Base-by-base conservation (phyloP, 2,888 invertebrate species). In the Rotaria socialis region DNA sequence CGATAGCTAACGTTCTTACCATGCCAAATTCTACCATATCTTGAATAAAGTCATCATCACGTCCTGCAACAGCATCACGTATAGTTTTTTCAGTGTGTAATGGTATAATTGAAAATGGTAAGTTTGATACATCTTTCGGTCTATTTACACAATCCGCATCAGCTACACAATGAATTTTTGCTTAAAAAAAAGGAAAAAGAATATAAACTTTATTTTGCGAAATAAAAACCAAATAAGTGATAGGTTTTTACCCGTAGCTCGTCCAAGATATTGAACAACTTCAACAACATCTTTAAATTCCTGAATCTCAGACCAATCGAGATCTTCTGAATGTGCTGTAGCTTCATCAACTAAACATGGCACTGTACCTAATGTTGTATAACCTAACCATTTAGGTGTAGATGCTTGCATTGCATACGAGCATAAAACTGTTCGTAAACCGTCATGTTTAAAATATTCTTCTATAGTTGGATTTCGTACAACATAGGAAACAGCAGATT, bases 321-420 rank as follows among this genome's bases (percentile, higher is more conserved):
- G 16, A 47, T 80, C 80, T 80, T 43, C 80, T 47, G 47, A 43
- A 80, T 80, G 47, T n/a, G 80, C 80, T 47, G 22, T 47, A 47
- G 47, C 47, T 3, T 22, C 80, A 80, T 80, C 80, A 47, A 80
- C 47, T 4, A 80, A 5, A 80, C 47, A 80, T 14, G 80, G 80
- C 2, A 47, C 47, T 47, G 22, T 24, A 24, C 47, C 80, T 80
- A 80, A 47, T 80, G 80, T 80, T 80, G 80, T 80, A 47, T 80
- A 80, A 80, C 80, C 80, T 47, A 80, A 47, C 80, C 80, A 80
- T 80, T 47, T 47, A 14, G 80, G 80, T n/a, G 47, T 47, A 2
- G 43, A 47, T 47, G 80, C 80, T 80, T 80, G 80, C 80, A 80
- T 80, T 24, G 80, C 80, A 80, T 80, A 80, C 19, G 80, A 80